Percentiles rank a stretch among this genome's conserved stretches.
phyloP scores from a whole-genome alignment of 2,113 vertebrate genomes.

The Caracal caracal region DNA sequence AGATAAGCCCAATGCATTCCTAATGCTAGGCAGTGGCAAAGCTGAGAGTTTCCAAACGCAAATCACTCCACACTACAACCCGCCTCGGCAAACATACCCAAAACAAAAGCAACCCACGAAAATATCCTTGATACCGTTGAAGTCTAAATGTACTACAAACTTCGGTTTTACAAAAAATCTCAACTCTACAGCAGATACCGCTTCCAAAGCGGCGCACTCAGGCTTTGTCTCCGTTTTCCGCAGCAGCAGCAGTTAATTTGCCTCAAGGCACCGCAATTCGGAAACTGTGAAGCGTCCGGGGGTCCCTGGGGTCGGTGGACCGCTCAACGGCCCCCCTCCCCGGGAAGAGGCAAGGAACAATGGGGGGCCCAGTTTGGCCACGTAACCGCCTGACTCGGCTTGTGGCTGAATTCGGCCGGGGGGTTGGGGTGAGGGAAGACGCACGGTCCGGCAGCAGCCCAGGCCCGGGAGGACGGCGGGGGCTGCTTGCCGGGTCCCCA shows the following conservation, averaged over 20 bases:
- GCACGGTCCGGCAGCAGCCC: neutral
- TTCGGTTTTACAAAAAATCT: neutral
- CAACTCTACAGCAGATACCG: neutral
- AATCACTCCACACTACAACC: neutral
- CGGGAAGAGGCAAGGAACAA: constrained; percentile 54
- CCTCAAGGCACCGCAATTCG: neutral
- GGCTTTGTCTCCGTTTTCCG: constrained; percentile 65
- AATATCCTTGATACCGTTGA: neutral
- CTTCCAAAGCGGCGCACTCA: neutral
- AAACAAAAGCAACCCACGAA: constrained; percentile 55
- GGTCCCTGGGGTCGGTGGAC: neutral
- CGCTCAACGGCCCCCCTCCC: neutral
- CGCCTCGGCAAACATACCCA: neutral
- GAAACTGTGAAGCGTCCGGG: neutral
- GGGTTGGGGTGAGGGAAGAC: neutral
- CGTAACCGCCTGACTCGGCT: constrained; percentile 5
- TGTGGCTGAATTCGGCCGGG: fast-evolving
- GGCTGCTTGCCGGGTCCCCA: neutral
- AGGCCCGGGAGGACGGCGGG: neutral
- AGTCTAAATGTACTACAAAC: neutral
- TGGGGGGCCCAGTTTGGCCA: constrained; percentile 17
- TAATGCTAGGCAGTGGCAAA: neutral
- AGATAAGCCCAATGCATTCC: constrained; percentile 47
- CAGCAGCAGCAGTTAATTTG: neutral
- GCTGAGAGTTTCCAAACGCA: neutral